A percentile compares a stretch with the other conserved stretches of the same genome.
These are phyloP conservation scores for Plagiodera versicolora DNA, from an alignment of 2,888 invertebrate species.

Conservation along the genomic window DNA sequence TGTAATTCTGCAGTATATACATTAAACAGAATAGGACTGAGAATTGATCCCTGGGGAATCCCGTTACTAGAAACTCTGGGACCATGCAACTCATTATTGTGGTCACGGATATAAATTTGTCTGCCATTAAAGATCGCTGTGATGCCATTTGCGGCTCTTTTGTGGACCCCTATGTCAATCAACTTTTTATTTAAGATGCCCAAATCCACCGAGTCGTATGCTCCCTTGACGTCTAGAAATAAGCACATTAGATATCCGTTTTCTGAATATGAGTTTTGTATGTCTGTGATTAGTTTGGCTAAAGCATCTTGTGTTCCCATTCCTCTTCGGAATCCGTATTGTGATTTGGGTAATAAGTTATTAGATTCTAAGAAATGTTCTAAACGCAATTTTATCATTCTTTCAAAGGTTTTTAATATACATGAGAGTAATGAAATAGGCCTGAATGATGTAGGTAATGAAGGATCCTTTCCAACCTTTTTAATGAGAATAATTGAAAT, in stretches of 20 bases:
- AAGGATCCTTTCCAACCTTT: slow-evolving; percentile 8
- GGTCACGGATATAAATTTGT: slow-evolving; percentile 9
- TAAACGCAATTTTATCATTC: slow-evolving; percentile 8
- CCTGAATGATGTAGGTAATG: slow-evolving; percentile 8
- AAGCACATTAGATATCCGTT: slow-evolving; percentile 6
- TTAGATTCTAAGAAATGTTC: slow-evolving; percentile 1
- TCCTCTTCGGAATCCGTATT: slow-evolving; percentile 9
- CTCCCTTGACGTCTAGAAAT: slow-evolving; percentile 10
- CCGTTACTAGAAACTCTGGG: slow-evolving; percentile 32
- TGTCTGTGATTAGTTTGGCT: slow-evolving; percentile 1
- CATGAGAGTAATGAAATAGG: slow-evolving; percentile 15
- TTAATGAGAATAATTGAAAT: background rate
- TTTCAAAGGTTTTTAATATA: background rate
- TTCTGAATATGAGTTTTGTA: slow-evolving; percentile 9
- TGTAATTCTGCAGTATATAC: slow-evolving; percentile 3
- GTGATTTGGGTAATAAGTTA: slow-evolving; percentile 2
- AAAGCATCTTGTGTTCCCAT: slow-evolving; percentile 3
- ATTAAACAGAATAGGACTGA: slow-evolving; percentile 7
- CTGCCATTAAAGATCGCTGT: slow-evolving; percentile 3
- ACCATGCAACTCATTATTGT: slow-evolving; percentile 13
- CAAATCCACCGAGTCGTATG: no score
- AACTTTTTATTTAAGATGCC: no score
- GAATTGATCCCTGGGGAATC: slow-evolving; percentile 11
- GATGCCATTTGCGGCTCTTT: no score
- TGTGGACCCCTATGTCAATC: no score